These are phyloP conservation scores for Amblyteles armatorius DNA, from an alignment of 2,888 invertebrate genomes.

Conservation along the genomic window DNA sequence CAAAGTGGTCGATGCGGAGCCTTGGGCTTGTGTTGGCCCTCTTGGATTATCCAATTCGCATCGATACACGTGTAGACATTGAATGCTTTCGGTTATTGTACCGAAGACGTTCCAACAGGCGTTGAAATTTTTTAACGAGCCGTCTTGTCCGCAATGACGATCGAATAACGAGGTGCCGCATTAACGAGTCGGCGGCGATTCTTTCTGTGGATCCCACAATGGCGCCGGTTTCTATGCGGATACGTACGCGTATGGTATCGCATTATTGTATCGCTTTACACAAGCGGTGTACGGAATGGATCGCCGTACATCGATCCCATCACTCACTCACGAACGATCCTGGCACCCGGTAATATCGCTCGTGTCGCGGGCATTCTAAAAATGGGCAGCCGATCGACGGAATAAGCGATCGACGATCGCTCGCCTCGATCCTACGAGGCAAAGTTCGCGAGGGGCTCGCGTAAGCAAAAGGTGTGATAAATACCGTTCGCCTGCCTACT, in stretches of 20 bases:
- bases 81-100: neutral
- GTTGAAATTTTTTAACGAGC: conserved; percentile 40
- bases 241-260: neutral
- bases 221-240: conserved; percentile 1
- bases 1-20: neutral
- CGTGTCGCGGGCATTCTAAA: conserved; percentile 19
- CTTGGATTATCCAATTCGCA: conserved; percentile 26
- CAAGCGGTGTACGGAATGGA: neutral
- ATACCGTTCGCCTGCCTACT: conserved; percentile 34
- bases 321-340: conserved; percentile 8
- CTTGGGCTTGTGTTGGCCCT: conserved; percentile 2
- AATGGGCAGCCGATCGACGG: conserved; percentile 29
- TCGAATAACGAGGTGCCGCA: conserved; percentile 34
- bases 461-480: conserved; percentile 35
- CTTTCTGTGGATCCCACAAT: conserved; percentile 20
- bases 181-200: conserved; percentile 15
- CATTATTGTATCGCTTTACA: neutral
- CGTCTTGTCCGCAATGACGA: neutral
- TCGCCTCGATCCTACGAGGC: conserved; percentile 19
- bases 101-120: conserved; percentile 3
- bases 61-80: conserved; percentile 14
- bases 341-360: neutral
- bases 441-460: conserved; percentile 13
- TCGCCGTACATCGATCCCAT: conserved; percentile 15
- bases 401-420: conserved; percentile 19